Evolutionary conservation across 1,140 invertebrate genomes (phyloP).

Genomic region (Apis dorsata): DNA sequence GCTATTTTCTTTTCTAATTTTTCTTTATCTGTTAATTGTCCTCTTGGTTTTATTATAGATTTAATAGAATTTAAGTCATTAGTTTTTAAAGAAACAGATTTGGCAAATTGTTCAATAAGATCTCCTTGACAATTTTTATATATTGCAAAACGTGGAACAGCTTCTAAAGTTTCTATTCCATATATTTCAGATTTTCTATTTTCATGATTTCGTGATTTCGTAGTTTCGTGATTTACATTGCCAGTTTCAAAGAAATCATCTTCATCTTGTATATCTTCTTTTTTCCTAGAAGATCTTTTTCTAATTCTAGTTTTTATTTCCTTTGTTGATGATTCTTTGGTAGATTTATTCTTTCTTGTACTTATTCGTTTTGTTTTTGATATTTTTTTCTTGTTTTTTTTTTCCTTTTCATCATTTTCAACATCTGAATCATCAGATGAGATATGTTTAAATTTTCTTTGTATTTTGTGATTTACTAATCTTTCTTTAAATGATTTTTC

Average conservation of each 20-base stretch:
- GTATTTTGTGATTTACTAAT: conserved; percentile 7
- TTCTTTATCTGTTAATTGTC: conserved; percentile 76
- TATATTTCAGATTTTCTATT: conserved; percentile 53
- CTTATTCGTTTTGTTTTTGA: not conserved
- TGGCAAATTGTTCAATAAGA: conserved; percentile 64
- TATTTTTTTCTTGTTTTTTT: conserved; percentile 5
- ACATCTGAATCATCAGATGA: conserved; percentile 29
- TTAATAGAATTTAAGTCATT: conserved; percentile 6
- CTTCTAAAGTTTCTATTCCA: conserved; percentile 62
- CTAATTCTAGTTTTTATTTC: not conserved
- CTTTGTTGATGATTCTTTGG: not conserved
- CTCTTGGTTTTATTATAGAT: conserved; percentile 50
- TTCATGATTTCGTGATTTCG: conserved; percentile 1
- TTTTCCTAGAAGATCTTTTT: conserved; percentile 23
- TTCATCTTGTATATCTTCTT: not conserved
- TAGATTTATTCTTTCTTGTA: not conserved
- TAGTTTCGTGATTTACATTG: not conserved
- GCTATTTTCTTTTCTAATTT: conserved; percentile 85
- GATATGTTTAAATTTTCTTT: not conserved
- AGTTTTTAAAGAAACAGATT: conserved; percentile 36
- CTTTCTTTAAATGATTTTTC: not conserved
- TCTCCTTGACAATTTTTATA: conserved; percentile 47
- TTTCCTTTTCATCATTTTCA: not conserved
- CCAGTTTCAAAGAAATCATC: not conserved
- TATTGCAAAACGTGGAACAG: conserved; percentile 65